phyloP scores from a whole-genome alignment of 2,797 vertebrate genomes.

The Lepilemur septentrionalis region DNA sequence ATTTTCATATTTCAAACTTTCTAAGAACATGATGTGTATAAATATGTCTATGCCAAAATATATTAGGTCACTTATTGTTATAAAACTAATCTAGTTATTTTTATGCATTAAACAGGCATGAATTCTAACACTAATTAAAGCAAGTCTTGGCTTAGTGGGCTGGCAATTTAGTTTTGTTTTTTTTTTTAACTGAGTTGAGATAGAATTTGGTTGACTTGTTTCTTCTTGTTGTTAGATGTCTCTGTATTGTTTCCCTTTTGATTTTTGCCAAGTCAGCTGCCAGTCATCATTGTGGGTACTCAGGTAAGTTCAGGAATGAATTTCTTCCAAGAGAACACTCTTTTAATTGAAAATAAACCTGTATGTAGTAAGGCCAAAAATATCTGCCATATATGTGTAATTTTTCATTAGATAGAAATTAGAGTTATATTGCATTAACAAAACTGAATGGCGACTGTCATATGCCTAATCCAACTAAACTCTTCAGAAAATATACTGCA shows the following conservation, averaged over 20 bases:
- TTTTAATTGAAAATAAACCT: not conserved
- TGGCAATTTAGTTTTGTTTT: not conserved
- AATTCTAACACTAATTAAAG: constrained; percentile 31
- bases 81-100: not conserved
- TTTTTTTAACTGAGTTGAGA: not conserved
- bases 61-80: not conserved
- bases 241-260: not conserved
- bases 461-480: not conserved
- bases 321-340: not conserved
- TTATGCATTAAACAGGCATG: not conserved
- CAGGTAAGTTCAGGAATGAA: not conserved
- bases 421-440: not conserved
- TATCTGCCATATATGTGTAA: not conserved
- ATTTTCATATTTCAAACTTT: not conserved
- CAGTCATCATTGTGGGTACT: not conserved
- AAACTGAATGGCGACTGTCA: not conserved
- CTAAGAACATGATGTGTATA: not conserved
- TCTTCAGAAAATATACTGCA: not conserved
- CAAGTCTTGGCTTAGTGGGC: not conserved
- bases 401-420: not conserved
- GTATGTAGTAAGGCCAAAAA: not conserved
- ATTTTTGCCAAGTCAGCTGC: not conserved
- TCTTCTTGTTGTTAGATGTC: not conserved
- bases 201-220: not conserved
- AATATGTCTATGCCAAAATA: not conserved